A percentile compares a stretch with the other conserved stretches of the same genome.
Evolutionary conservation across 2,113 vertebrate genomes (phyloP).

Genomic region (Oostethus manadensis): DNA sequence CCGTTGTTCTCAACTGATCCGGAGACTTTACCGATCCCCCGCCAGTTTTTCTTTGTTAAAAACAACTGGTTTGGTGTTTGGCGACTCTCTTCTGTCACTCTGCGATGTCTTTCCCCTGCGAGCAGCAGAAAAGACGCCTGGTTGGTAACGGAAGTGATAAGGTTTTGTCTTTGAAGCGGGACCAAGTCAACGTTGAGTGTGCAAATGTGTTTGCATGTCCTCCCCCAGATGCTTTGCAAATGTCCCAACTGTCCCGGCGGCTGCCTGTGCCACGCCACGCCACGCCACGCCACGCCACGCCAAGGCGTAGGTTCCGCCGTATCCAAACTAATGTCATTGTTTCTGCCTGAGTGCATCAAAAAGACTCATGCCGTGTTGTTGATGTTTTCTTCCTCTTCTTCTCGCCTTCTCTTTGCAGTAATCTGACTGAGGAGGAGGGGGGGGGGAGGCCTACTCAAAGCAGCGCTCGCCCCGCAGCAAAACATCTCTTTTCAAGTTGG

Average conservation of each 20-base stretch:
- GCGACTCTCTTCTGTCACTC: too few species aligned
- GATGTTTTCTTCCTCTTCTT: slow-evolving; percentile 31
- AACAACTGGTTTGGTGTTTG: too few species aligned
- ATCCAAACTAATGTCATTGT: slow-evolving; percentile 56
- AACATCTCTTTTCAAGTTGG: slow-evolving; percentile 33
- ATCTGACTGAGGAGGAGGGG: slow-evolving; percentile 23
- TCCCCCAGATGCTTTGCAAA: slow-evolving; percentile 32
- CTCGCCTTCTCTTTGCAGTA: slow-evolving; percentile 48
- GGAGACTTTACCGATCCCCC: too few species aligned
- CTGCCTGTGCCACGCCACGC: slow-evolving; percentile 54
- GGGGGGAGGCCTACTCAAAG: slow-evolving; percentile 47
- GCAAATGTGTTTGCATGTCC: slow-evolving; percentile 29
- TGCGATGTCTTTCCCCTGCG: too few species aligned
- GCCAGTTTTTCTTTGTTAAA: too few species aligned
- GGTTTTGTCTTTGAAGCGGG: neutral
- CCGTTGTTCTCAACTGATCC: too few species aligned
- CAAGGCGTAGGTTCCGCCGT: slow-evolving; percentile 26
- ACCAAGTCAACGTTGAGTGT: slow-evolving; percentile 5
- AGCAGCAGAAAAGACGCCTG: too few species aligned
- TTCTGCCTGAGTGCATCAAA: slow-evolving; percentile 59
- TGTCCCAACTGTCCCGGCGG: slow-evolving; percentile 33
- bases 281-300: slow-evolving; percentile 36
- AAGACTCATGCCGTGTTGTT: slow-evolving; percentile 36
- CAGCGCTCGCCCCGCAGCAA: slow-evolving; percentile 27
- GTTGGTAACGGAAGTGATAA: too few species aligned